These are phyloP conservation scores for Thymallus thymallus DNA, from an alignment of 2,113 vertebrate genomes.

Conservation along the genomic window DNA sequence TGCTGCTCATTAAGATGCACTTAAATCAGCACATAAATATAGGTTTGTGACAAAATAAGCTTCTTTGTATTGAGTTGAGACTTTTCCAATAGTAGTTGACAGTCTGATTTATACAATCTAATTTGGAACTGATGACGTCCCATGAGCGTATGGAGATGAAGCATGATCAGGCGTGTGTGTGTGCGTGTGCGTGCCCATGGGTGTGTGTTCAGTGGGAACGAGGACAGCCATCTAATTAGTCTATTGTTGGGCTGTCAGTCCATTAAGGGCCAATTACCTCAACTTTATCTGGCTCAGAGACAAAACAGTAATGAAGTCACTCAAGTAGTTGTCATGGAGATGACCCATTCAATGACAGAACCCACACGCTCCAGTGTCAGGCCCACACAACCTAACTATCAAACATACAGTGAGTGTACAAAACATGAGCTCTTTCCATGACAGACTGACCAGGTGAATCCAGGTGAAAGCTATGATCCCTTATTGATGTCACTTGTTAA, in stretches of 20 bases:
- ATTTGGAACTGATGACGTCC: conserved; percentile 14
- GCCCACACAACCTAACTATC: background rate
- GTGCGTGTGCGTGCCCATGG: background rate
- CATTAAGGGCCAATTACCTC: background rate
- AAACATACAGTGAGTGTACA: background rate
- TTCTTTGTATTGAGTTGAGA: too few relatives aligned
- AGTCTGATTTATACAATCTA: background rate
- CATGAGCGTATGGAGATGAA: conserved; percentile 4
- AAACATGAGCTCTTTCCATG: background rate
- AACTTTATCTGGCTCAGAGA: background rate
- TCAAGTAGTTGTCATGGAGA: background rate
- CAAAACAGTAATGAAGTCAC: background rate
- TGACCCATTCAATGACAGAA: background rate
- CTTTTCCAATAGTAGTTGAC: background rate
- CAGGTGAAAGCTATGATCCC: too few relatives aligned
- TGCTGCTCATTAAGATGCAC: conserved; percentile 11
- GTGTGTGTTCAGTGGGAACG: background rate
- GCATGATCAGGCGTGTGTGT: conserved; percentile 1
- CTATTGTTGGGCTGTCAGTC: background rate
- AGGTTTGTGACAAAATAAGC: too few relatives aligned
- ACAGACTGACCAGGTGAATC: too few relatives aligned
- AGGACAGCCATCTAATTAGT: background rate
- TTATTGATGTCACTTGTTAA: too few relatives aligned
- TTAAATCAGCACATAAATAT: too few relatives aligned
- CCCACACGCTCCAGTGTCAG: background rate